Conservation (phyloP, 2,797 vertebrate genomes). For the Pangasius krempfi region DNA sequence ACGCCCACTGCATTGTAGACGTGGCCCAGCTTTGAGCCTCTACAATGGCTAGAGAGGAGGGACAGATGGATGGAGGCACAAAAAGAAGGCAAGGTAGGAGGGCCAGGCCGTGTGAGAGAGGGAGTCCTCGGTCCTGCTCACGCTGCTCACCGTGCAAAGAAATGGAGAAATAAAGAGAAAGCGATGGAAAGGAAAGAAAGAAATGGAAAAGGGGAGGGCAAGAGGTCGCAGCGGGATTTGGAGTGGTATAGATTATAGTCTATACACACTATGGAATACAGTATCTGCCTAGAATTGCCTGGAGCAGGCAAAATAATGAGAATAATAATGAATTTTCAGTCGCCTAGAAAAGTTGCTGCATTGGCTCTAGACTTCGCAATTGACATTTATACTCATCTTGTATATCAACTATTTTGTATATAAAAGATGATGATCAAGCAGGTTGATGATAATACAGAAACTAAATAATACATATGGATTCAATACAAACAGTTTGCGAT, state of each 20-base stretch:
- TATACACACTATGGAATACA: conserved; percentile 32
- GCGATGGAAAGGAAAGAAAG: conserved; percentile 64
- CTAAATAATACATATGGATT: not conserved
- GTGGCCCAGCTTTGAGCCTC: conserved; percentile 74
- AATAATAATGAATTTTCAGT: not conserved
- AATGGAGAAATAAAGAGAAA: conserved; percentile 63
- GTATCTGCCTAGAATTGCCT: conserved; percentile 32
- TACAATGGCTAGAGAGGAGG: conserved; percentile 78
- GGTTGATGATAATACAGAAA: not conserved
- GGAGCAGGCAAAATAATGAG: not conserved
- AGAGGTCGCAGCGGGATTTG: conserved; percentile 51
- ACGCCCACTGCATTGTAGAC: conserved; percentile 81
- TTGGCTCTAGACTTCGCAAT: not conserved
- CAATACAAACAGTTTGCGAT: not conserved
- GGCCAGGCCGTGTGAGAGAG: conserved; percentile 67
- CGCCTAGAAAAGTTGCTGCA: not conserved
- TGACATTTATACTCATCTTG: not conserved
- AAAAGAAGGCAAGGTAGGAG: conserved; percentile 78
- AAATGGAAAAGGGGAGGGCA: conserved; percentile 42
- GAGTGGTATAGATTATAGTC: conserved; percentile 32
- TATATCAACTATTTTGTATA: not conserved
- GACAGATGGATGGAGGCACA: conserved; percentile 79
- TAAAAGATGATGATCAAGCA: not conserved
- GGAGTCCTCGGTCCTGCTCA: conserved; percentile 53
- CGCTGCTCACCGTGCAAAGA: conserved; percentile 55